Base-by-base conservation (phyloP, 2,888 invertebrate genomes). In the Caenorhabditis sp. region DNA sequence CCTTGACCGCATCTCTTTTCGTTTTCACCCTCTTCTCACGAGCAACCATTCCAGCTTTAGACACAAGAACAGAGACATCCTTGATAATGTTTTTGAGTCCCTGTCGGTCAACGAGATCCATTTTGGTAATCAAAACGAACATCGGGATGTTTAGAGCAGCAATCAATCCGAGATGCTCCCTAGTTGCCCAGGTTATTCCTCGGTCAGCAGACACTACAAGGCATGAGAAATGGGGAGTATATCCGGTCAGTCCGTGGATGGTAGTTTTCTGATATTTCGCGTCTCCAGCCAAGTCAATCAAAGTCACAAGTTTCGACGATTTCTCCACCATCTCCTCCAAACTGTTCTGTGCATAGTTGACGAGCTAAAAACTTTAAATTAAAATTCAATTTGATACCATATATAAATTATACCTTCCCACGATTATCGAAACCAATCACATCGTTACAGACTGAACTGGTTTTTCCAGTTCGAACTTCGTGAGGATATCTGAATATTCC, bases 281-380 rank as follows among this genome's bases (percentile, higher is more conserved):
- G 93, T 98, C 97, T 0, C 98, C 98, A 4, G 98, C 98, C 89
- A 98, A 94, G 93, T 99, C 98, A 91, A 98, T 95, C 92, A 97
- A 96, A 0, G 97, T 96, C 0, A 99, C 96, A 38, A 99, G 94
- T 93, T 97, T 98, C 8, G 96, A 95, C 1, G 97, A 97, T 58
- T 95, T 94, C 92, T 97, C 97, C 88, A 96, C 96, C 75, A 98
- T 97, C 88, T 98, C 96, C 56, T 90, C 89, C 12, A 89, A 59
- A n/a, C 80, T 86, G 63, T 90, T 84, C 16, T 89, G 82, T 19
- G 88, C 83, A 80, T 91, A 90, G 69, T 91, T 91, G 2, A 91
- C 84, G n/a, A 91, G 69, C 89, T 90, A 80, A 68, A 89, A 76
- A 61, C 16, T 19, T 24, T 1, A 22, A 16, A 28, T 31, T 31